phyloP scores from a whole-genome alignment of 2,113 vertebrate genomes.

The Onychostoma macrolepis region DNA sequence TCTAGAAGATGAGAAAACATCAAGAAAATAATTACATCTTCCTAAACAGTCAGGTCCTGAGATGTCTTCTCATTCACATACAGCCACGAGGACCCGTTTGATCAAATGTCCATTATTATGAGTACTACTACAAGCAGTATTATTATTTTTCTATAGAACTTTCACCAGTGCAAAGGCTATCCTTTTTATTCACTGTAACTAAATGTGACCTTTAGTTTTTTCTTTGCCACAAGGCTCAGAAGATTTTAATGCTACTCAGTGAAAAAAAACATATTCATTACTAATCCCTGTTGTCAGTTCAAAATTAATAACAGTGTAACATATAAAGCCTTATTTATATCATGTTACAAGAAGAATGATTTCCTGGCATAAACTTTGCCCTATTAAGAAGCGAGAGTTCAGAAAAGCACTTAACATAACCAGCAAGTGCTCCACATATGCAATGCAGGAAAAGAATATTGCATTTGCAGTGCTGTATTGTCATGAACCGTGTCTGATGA shows the following conservation, averaged over 20 bases:
- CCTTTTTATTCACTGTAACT: background rate
- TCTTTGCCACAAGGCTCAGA: background rate
- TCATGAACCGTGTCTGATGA: background rate
- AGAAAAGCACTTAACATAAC: conserved; percentile 2
- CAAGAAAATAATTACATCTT: background rate
- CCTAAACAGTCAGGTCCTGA: background rate
- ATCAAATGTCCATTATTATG: background rate
- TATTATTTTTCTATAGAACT: background rate
- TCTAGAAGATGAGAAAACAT: background rate
- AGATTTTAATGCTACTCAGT: background rate
- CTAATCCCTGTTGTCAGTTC: background rate
- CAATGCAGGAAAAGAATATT: background rate
- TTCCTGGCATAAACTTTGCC: background rate
- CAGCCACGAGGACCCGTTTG: background rate
- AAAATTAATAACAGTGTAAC: background rate
- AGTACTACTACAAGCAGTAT: background rate
- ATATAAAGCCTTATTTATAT: background rate
- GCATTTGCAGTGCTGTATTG: background rate
- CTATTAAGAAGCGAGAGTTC: background rate
- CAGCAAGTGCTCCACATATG: background rate
- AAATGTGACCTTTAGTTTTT: conserved; percentile 6
- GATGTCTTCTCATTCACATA: background rate
- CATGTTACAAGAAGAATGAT: background rate
- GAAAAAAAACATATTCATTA: background rate
- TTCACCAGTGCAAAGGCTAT: background rate